Percentiles rank a stretch among this genome's conserved stretches.
Evolutionary conservation across 2,113 vertebrate genomes (phyloP).

Genomic region (Paedocypris sp.): DNA sequence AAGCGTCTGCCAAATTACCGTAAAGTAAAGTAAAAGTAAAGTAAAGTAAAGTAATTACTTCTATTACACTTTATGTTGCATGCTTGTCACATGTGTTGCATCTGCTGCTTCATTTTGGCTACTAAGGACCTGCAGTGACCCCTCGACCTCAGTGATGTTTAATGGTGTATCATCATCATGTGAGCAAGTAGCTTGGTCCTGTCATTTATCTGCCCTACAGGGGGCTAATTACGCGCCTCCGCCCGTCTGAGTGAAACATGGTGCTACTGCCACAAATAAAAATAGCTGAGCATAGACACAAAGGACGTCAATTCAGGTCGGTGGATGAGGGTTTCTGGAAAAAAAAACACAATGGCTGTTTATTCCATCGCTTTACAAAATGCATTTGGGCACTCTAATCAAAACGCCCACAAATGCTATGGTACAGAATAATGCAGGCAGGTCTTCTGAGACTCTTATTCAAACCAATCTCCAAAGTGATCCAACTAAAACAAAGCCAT

Average conservation of each 20-base stretch:
- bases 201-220: constrained; percentile 26
- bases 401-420: constrained; percentile 1
- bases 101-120: not conserved
- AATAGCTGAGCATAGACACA: constrained; percentile 17
- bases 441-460: constrained; percentile 16
- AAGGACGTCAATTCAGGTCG: constrained; percentile 10
- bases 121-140: too few relatives aligned
- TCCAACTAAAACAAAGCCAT: constrained; percentile 32
- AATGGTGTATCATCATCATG: not conserved
- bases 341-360: not conserved
- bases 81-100: not conserved
- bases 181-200: not conserved
- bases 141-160: not conserved
- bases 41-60: too few relatives aligned
- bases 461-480: constrained; percentile 17
- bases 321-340: constrained; percentile 5
- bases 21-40: too few relatives aligned
- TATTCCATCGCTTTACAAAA: not conserved
- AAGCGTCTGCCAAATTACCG: too few relatives aligned
- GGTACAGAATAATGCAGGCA: constrained; percentile 3
- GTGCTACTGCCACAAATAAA: not conserved
- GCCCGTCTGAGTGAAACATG: constrained; percentile 13
- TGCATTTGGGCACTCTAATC: not conserved
- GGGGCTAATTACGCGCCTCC: constrained; percentile 30
- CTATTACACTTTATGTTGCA: too few relatives aligned